Evolutionary conservation across 2,797 vertebrate genomes (phyloP), one percentile per base, ranked within the genome.

Genomic region (Heterohyrax brucei): DNA sequence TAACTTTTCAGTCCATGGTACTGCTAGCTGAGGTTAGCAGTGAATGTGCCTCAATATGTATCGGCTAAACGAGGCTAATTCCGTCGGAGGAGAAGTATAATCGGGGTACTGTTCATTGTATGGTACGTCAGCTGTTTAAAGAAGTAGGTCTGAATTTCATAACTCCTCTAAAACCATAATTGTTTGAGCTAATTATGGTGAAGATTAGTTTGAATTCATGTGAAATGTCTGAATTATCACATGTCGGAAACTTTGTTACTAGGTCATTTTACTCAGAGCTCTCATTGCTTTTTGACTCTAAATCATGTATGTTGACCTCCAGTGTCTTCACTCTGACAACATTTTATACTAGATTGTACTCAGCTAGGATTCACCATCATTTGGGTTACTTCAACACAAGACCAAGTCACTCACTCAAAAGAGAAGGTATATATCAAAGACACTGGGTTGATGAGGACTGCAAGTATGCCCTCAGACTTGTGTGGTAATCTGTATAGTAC

Each of bases 151-250:
- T 46, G 39, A 78, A 53, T 53, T 89, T 89, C 64, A 61, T 5
- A n/a, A 46, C 46, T 68, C 44, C 53, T 18, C 5, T 70, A 81
- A 61, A 72, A 26, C 88, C 30, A 48, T 24, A n/a, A 24, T 90
- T 21, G 46, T 90, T 61, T n/a, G 39, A 90, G n/a, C 13, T 56
- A 72, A 33, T 72, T 81, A 39, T 16, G 24, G 5, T 81, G 8
- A 26, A 88, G 78, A 66, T 68, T 48, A 44, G 64, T 90, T 68
- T 72, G 78, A 90, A 53, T n/a, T 48, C n/a, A 61, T 56, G 62
- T 56, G 62, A 70, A 56, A 59, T 73, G 24, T 80, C 48, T 79
- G 21, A 48, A n/a, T 90, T 81, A 39, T 26, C 13, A 56, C 14
- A 53, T 19, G 59, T 80, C 10, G 22, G 26, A 80, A 61, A 22